phyloP scores from a whole-genome alignment of 1,140 invertebrate genomes.

The Lordiphosa stackelbergi region DNA sequence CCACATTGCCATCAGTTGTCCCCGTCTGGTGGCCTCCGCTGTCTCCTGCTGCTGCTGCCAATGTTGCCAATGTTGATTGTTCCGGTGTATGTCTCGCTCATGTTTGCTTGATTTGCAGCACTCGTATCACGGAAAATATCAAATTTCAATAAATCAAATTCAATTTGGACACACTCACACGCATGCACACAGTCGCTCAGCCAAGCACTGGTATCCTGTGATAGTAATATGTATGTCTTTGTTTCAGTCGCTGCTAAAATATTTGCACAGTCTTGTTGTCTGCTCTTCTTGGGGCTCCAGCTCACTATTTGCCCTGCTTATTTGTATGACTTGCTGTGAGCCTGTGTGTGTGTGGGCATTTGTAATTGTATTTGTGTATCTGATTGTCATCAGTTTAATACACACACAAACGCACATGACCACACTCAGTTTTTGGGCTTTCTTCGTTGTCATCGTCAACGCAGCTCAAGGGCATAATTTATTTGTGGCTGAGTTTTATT shows the following conservation, averaged over 20 bases:
- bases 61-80: conserved; percentile 58
- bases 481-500: conserved; percentile 72
- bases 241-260: conserved; percentile 69
- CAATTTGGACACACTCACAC: conserved; percentile 65
- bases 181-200: conserved; percentile 22
- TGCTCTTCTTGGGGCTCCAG: conserved; percentile 15
- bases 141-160: conserved; percentile 77
- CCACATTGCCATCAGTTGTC: conserved; percentile 39
- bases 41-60: conserved; percentile 2
- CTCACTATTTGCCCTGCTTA: conserved; percentile 63
- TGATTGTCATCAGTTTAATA: conserved; percentile 72
- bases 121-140: conserved; percentile 75
- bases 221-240: conserved; percentile 75
- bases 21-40: conserved; percentile 14
- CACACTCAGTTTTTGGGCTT: conserved; percentile 12
- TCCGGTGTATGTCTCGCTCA: conserved; percentile 42
- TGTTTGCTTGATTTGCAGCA: conserved; percentile 72
- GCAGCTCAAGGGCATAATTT: conserved; percentile 70
- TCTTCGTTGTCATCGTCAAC: conserved; percentile 31
- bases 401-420: conserved; percentile 28
- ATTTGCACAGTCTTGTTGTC: conserved; percentile 70
- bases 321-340: conserved; percentile 54
- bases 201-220: conserved; percentile 39
- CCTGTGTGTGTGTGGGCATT: conserved; percentile 49
- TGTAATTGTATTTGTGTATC: conserved; percentile 76